Evolutionary conservation across 2,113 vertebrate genomes (phyloP).

Genomic region (Spermophilus dauricus): DNA sequence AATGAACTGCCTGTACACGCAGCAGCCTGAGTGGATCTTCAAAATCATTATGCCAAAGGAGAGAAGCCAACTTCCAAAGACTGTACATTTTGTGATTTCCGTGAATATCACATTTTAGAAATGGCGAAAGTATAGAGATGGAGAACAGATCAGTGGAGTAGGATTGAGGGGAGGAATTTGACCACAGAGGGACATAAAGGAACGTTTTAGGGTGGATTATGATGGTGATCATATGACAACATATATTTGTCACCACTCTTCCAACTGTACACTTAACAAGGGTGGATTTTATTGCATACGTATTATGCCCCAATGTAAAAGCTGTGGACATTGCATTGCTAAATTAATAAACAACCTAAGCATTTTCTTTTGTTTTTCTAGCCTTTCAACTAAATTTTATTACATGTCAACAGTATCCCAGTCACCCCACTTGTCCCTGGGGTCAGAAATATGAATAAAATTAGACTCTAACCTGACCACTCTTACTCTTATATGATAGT

Average conservation of each 20-base stretch:
- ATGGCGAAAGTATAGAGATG: not conserved
- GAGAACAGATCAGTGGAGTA: not conserved
- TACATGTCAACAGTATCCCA: not conserved
- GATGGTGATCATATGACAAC: not conserved
- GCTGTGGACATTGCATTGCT: not conserved
- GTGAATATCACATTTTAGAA: not conserved
- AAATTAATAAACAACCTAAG: not conserved
- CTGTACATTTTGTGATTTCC: not conserved
- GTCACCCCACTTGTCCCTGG: not conserved
- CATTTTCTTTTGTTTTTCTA: conserved; percentile 39
- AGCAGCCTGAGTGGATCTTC: not conserved
- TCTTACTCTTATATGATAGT: no score
- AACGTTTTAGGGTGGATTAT: not conserved
- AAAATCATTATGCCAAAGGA: not conserved
- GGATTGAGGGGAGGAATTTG: not conserved
- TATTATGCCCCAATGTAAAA: not conserved
- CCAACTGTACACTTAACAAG: not conserved
- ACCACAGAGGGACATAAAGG: not conserved
- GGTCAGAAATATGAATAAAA: not conserved
- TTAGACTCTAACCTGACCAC: not conserved
- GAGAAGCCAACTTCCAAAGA: not conserved
- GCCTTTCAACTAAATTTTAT: not conserved
- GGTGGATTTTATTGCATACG: not conserved
- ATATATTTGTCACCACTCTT: not conserved
- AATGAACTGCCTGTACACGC: not conserved